Evolutionary conservation across 2,113 vertebrate species (phyloP), one percentile per base, ranked within the genome.

Genomic region (Gila orcuttii): DNA sequence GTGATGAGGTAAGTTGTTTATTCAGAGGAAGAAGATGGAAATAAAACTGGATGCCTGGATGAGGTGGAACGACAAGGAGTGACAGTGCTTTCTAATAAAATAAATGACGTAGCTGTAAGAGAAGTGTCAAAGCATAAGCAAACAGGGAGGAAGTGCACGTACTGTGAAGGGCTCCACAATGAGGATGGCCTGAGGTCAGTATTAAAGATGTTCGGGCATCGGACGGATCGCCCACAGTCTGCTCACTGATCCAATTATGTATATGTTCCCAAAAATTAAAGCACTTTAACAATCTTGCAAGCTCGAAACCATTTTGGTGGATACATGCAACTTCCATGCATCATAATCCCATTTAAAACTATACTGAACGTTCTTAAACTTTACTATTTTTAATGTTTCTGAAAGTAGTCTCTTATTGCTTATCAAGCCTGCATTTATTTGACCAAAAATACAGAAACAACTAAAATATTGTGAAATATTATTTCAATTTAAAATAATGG

Each of bases 91-190:
- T 90, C 88, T 93, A 91, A 93, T 93, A 91, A 93, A 94, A 93
- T 92, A 91, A 88, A 94, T 94, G 88, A 95, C 89, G 90, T 90
- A 90, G 89, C 91, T 91, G 93, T 93, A 93, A 92, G 91, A 90
- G 83, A 92, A 92, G 90, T 78, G 87, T 79, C 86, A 89, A 91
- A 93, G 90, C 89, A 89, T 89, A 71, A 89, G 89, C 79, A 62
- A 75, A 79, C 80, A 87, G 90, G 86, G 85, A 86, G 89, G 66
- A 69, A 36, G 66, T 19, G 9, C 15, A 36, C 7, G 33, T 36
- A 9, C 31, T 36, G 31, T 69, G 31, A 64, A 25, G 60, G 3
- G 60, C 60, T 62, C 1, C 3, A 36, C 64, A 19, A 36, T 19
- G 33, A 69, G 66, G 66, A 36, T 17, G 64, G 31, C 15, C 64